Percentiles rank a stretch among this genome's conserved stretches.
Evolutionary conservation across 2,888 invertebrate genomes (phyloP).

Genomic region (Drosophila kokeensis): DNA sequence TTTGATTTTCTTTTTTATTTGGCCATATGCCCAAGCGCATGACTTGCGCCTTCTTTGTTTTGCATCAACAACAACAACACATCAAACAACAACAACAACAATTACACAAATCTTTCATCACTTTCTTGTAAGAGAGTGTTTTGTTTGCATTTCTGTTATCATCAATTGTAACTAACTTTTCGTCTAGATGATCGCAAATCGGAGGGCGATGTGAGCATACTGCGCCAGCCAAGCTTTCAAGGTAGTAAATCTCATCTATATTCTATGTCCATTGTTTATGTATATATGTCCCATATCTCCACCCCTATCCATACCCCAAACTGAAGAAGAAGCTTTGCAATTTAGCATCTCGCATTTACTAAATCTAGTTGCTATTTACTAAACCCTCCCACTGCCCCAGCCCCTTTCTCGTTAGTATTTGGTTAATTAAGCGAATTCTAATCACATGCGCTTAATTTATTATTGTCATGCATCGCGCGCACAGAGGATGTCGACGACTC

Average conservation of each 20-base stretch:
- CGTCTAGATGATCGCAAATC: conserved; percentile 84
- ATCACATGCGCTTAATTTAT: conserved; percentile 37
- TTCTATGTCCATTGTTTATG: neutral
- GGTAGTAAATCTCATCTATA: conserved; percentile 65
- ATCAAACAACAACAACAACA: conserved; percentile 16
- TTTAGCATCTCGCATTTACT: conserved; percentile 18
- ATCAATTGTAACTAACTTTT: conserved; percentile 59
- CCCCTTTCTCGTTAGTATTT: neutral
- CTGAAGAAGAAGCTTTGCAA: conserved; percentile 10
- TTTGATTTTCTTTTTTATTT: conserved; percentile 57
- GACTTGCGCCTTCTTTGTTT: conserved; percentile 73
- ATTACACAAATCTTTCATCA: conserved; percentile 21
- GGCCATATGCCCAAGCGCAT: conserved; percentile 73
- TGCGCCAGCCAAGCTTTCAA: conserved; percentile 84
- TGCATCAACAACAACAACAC: conserved; percentile 54
- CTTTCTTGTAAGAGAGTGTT: conserved; percentile 31
- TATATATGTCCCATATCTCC: conserved; percentile 1
- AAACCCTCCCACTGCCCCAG: conserved; percentile 6
- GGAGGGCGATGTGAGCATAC: conserved; percentile 83
- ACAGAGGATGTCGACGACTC: conserved; percentile 83
- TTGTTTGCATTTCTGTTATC: conserved; percentile 24
- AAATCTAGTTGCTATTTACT: conserved; percentile 28
- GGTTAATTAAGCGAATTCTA: conserved; percentile 53
- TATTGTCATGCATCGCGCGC: conserved; percentile 13
- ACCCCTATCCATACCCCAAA: neutral